These are phyloP conservation scores for Pseudoatta argentina DNA, from an alignment of 1,140 invertebrate genomes.

Conservation along the genomic window DNA sequence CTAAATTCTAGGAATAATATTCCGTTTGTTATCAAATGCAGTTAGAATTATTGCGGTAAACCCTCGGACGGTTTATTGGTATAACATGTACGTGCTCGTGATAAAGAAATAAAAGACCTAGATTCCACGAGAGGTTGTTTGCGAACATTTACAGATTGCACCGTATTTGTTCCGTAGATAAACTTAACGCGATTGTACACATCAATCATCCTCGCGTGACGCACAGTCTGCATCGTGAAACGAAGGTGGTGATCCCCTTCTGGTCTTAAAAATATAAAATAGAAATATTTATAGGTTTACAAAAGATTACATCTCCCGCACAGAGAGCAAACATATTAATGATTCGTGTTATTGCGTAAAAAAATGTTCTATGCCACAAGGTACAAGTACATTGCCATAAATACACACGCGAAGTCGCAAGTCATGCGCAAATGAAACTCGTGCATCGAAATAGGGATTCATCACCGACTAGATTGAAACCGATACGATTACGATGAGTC, in stretches of 20 bases:
- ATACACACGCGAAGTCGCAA: constrained; percentile 14
- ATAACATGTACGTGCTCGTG: neutral
- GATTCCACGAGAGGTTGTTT: constrained; percentile 32
- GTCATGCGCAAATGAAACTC: constrained; percentile 42
- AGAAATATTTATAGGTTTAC: constrained; percentile 52
- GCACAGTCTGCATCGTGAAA: constrained; percentile 22
- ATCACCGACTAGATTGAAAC: neutral
- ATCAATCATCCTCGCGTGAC: constrained; percentile 41
- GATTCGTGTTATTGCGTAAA: constrained; percentile 41
- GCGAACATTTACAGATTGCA: constrained; percentile 22
- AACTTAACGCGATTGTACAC: constrained; percentile 3
- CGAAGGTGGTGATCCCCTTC: constrained; percentile 2
- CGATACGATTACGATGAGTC: neutral
- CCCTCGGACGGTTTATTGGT: constrained; percentile 2
- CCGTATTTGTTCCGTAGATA: constrained; percentile 22
- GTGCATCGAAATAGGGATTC: neutral
- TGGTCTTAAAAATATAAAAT: constrained; percentile 22
- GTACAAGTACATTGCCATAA: neutral
- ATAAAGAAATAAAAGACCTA: constrained; percentile 21
- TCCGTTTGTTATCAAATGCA: neutral
- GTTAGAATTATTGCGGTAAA: constrained; percentile 38
- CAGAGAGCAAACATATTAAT: constrained; percentile 18
- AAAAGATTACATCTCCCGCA: constrained; percentile 35
- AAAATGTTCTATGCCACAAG: neutral
- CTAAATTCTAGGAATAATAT: constrained; percentile 37